Conservation (phyloP, 2,113 vertebrate species). For the Argyrosomus japonicus region DNA sequence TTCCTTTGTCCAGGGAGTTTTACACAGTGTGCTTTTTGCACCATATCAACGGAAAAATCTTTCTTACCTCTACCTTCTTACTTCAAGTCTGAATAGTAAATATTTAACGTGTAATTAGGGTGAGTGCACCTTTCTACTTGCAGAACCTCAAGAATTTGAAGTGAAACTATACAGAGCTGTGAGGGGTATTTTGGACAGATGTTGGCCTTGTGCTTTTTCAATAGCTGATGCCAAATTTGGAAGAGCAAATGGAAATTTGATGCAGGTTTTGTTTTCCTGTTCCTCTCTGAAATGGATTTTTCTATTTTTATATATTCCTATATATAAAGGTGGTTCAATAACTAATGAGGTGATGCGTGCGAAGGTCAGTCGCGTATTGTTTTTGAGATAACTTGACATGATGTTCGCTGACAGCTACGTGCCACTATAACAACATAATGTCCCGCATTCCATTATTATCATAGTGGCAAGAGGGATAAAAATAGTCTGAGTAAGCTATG, state of each 20-base stretch:
- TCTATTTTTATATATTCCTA: neutral
- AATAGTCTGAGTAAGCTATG: constrained; percentile 50
- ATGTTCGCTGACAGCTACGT: constrained; percentile 27
- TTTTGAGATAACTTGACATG: constrained; percentile 39
- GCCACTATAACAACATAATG: constrained; percentile 33
- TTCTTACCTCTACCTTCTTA: too few relatives aligned
- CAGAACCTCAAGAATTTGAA: neutral
- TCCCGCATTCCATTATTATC: constrained; percentile 57
- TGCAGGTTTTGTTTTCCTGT: neutral
- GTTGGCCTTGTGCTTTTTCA: constrained; percentile 4
- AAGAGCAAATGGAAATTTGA: constrained; percentile 1
- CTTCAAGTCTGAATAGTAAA: neutral
- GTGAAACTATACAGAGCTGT: neutral
- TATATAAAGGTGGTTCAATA: neutral
- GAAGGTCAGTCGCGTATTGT: neutral
- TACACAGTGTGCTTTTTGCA: neutral
- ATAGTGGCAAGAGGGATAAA: constrained; percentile 34
- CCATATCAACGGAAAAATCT: neutral
- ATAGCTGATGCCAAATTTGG: neutral
- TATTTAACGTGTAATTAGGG: neutral
- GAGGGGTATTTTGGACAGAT: constrained; percentile 2
- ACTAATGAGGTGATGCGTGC: constrained; percentile 8
- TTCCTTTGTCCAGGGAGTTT: neutral
- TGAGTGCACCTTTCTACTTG: neutral
- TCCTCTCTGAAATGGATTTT: neutral